These are phyloP conservation scores for Muscicapa comitata DNA, from an alignment of 2,797 vertebrate genomes.

Conservation along the genomic window DNA sequence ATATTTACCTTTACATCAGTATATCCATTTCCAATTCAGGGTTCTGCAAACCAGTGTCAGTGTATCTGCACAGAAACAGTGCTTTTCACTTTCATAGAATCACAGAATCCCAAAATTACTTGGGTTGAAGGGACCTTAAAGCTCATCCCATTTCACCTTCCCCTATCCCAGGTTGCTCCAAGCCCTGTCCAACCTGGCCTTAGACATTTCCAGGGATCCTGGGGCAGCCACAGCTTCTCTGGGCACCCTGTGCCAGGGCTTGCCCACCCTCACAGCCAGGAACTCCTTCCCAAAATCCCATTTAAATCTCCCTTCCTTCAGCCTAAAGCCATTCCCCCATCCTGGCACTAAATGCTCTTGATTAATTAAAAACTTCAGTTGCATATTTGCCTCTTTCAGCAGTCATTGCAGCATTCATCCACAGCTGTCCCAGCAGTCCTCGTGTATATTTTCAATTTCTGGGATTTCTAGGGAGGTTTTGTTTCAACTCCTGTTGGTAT, in stretches of 20 bases:
- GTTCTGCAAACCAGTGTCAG: not conserved
- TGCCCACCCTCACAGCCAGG: accelerated
- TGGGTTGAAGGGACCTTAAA: not conserved
- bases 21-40: not conserved
- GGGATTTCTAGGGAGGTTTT: not conserved
- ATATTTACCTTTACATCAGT: not conserved
- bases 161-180: accelerated
- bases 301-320: not conserved
- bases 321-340: not conserved
- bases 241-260: not conserved
- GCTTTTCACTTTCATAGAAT: not conserved
- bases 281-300: not conserved
- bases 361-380: not conserved
- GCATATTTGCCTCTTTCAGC: not conserved
- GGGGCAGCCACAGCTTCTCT: not conserved
- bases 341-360: not conserved
- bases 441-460: not conserved
- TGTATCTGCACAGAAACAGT: not conserved
- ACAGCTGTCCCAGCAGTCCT: not conserved
- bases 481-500: not conserved
- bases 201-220: not conserved
- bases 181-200: accelerated
- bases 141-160: accelerated
- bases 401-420: not conserved
- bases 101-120: not conserved